phyloP scores from a whole-genome alignment of 2,888 invertebrate species.

The Parnassius orleans region DNA sequence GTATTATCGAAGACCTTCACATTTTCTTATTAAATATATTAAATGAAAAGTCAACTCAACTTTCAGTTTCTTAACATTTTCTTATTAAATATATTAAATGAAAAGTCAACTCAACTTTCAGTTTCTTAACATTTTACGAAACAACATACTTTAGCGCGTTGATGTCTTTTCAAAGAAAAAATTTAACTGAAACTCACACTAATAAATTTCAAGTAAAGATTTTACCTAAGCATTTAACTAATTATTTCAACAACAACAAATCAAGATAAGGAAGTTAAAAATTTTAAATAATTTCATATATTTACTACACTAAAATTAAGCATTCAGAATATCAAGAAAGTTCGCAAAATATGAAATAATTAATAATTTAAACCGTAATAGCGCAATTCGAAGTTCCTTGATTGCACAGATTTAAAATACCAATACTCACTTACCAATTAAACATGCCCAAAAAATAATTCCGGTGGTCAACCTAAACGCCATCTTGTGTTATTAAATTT shows the following conservation, averaged over 20 bases:
- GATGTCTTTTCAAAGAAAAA: conserved; percentile 38
- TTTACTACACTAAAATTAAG: not conserved
- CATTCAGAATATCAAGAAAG: conserved; percentile 22
- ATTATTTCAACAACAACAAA: not conserved
- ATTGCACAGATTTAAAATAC: conserved; percentile 4
- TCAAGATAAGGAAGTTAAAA: too few relatives aligned
- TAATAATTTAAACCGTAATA: not conserved
- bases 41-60: too few relatives aligned
- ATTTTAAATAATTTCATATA: too few relatives aligned
- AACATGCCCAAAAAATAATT: conserved; percentile 58
- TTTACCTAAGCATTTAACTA: not conserved
- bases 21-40: too few relatives aligned
- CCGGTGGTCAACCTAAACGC: conserved; percentile 61
- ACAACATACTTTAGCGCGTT: conserved; percentile 33
- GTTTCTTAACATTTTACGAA: too few relatives aligned
- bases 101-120: too few relatives aligned
- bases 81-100: too few relatives aligned
- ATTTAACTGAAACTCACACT: not conserved
- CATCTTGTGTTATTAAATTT: conserved; percentile 57
- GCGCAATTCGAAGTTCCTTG: not conserved
- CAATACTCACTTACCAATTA: conserved; percentile 61
- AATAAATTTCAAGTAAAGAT: not conserved
- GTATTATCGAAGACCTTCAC: too few relatives aligned
- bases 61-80: too few relatives aligned
- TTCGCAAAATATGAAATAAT: not conserved